These are phyloP conservation scores for Stylophora pistillata DNA, from an alignment of 64 coral and sea anemone species.

Conservation along the genomic window DNA sequence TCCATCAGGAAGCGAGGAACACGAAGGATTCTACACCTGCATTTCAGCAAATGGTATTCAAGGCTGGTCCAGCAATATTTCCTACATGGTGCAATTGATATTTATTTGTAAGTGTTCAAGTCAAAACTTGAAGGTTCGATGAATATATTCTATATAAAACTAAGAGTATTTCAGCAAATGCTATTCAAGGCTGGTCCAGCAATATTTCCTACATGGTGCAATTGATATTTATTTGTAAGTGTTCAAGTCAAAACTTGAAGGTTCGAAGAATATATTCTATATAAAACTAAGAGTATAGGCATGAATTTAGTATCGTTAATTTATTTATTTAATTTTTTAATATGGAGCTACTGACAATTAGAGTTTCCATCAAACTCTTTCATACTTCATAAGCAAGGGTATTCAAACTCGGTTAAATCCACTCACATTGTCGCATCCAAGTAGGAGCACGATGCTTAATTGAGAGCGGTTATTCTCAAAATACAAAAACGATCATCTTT, in stretches of 20 bases:
- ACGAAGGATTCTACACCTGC: neutral
- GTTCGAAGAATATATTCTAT: neutral
- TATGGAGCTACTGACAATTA: too few relatives aligned
- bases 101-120: neutral
- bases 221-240: neutral
- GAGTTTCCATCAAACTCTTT: too few relatives aligned
- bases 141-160: neutral
- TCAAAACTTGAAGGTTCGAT: neutral
- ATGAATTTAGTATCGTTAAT: too few relatives aligned
- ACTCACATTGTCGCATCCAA: too few relatives aligned
- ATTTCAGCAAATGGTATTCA: neutral
- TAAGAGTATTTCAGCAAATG: neutral
- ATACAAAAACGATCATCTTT: too few relatives aligned
- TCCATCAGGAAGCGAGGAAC: neutral
- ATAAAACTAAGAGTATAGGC: neutral
- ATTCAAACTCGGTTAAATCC: too few relatives aligned
- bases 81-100: neutral
- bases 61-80: neutral
- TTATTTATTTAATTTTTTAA: too few relatives aligned
- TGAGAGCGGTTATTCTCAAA: too few relatives aligned
- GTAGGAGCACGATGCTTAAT: too few relatives aligned
- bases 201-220: neutral
- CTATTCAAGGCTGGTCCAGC: slow-evolving; percentile 4
- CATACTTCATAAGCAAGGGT: too few relatives aligned
- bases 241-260: neutral